These are phyloP conservation scores for Cranoglanis bouderius DNA, from an alignment of 2,113 vertebrate species.

Conservation along the genomic window DNA sequence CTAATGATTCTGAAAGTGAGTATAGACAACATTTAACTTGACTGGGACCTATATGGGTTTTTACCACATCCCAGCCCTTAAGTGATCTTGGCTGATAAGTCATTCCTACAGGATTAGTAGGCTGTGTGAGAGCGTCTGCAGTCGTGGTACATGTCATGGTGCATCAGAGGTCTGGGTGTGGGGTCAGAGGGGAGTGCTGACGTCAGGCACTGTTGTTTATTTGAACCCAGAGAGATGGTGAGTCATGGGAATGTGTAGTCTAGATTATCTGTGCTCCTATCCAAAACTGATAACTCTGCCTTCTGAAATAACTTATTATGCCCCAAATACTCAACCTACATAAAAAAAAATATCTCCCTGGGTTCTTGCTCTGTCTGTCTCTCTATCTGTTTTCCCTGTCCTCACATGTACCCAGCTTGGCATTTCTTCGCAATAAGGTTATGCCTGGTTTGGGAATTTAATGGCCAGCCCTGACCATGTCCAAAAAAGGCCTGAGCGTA, in stretches of 20 bases:
- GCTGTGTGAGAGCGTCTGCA: not conserved
- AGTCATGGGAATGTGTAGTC: slow-evolving; percentile 67
- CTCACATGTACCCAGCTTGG: not conserved
- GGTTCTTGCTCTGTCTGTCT: not conserved
- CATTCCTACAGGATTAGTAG: not conserved
- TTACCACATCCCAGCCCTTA: not conserved
- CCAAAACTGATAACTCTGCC: slow-evolving; percentile 35
- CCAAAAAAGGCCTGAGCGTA: slow-evolving; percentile 56
- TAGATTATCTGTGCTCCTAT: slow-evolving; percentile 34
- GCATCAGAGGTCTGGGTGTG: slow-evolving; percentile 44
- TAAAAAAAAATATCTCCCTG: not conserved
- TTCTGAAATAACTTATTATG: slow-evolving; percentile 23
- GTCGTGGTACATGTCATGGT: not conserved
- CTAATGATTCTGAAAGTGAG: not conserved
- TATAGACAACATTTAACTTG: slow-evolving; percentile 10
- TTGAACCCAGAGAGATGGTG: slow-evolving; percentile 51
- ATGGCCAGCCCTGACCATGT: slow-evolving; percentile 44
- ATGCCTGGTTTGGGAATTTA: slow-evolving; percentile 58
- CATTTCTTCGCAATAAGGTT: not conserved
- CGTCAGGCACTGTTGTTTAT: slow-evolving; percentile 46
- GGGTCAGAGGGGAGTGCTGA: slow-evolving; percentile 60
- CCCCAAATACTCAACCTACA: not conserved
- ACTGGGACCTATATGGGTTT: not conserved
- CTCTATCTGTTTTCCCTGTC: not conserved
- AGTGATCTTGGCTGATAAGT: not conserved